Evolutionary conservation across 2,888 invertebrate species (phyloP).

Genomic region (Pachydiplax longipennis): DNA sequence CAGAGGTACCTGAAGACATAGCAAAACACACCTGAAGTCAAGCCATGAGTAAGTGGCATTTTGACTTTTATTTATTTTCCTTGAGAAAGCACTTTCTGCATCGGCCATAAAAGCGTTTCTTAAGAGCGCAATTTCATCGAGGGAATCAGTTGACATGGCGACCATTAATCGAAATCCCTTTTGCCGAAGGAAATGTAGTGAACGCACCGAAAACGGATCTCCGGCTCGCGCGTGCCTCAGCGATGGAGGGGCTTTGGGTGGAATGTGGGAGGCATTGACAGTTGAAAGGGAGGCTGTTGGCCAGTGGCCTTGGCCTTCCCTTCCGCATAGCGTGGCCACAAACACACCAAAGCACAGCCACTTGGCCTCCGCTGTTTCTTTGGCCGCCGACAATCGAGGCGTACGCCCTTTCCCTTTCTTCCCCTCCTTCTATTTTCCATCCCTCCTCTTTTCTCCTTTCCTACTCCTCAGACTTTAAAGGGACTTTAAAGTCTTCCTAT

Average conservation of each 20-base stretch:
- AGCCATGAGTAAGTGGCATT: no score
- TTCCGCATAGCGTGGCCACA: constrained; percentile 32
- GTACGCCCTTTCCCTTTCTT: background rate
- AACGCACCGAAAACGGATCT: no score
- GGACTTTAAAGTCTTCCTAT: background rate
- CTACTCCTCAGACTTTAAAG: background rate
- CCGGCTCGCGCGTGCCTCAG: no score
- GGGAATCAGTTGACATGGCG: no score
- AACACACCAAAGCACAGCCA: background rate
- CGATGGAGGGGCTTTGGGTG: background rate
- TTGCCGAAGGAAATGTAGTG: no score
- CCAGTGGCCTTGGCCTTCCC: constrained; percentile 34
- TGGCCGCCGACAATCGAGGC: background rate
- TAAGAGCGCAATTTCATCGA: no score
- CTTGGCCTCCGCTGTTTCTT: background rate
- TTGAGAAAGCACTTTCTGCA: no score
- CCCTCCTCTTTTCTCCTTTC: background rate
- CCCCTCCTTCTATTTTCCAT: background rate
- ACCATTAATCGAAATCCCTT: no score
- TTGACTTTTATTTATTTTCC: no score
- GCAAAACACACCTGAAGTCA: no score
- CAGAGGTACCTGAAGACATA: no score
- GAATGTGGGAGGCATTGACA: background rate
- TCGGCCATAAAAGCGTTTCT: no score
- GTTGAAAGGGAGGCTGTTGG: background rate